These are phyloP conservation scores for Harpegnathos saltator DNA, from an alignment of 1,140 invertebrate genomes.

Conservation along the genomic window DNA sequence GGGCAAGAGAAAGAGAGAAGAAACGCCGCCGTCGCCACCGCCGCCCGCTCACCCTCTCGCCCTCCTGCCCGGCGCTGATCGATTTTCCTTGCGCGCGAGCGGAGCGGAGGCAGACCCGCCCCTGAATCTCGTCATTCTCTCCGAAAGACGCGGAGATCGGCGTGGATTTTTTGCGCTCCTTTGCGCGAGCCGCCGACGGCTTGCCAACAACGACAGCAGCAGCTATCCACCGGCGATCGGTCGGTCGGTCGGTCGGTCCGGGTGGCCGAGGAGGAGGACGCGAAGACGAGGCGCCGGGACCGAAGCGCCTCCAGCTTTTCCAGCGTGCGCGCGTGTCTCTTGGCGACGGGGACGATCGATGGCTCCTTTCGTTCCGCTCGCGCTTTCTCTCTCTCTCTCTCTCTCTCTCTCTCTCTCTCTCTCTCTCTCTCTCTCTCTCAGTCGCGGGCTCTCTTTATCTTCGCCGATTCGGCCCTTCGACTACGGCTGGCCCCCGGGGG, in stretches of 20 bases:
- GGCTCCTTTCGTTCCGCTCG: constrained; percentile 12
- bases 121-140: constrained; percentile 33
- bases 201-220: too few species aligned
- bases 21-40: constrained; percentile 34
- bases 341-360: constrained; percentile 41
- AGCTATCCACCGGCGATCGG: not conserved
- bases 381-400: constrained; percentile 6
- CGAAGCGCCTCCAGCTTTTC: not conserved
- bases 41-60: constrained; percentile 24
- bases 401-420: constrained; percentile 7
- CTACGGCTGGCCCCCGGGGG: not conserved
- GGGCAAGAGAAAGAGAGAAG: constrained; percentile 31
- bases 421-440: not conserved
- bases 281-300: not conserved
- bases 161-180: constrained; percentile 26
- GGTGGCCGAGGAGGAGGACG: too few species aligned
- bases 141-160: not conserved
- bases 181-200: not conserved
- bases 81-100: constrained; percentile 49
- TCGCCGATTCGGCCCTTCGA: not conserved
- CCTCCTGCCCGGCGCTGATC: constrained; percentile 63
- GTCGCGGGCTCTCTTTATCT: constrained; percentile 10
- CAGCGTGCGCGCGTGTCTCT: constrained; percentile 21
- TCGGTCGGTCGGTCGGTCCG: not conserved
- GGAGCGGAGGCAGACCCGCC: constrained; percentile 46